phyloP scores from a whole-genome alignment of 2,888 invertebrate species.

The Conchocele bisecta region DNA sequence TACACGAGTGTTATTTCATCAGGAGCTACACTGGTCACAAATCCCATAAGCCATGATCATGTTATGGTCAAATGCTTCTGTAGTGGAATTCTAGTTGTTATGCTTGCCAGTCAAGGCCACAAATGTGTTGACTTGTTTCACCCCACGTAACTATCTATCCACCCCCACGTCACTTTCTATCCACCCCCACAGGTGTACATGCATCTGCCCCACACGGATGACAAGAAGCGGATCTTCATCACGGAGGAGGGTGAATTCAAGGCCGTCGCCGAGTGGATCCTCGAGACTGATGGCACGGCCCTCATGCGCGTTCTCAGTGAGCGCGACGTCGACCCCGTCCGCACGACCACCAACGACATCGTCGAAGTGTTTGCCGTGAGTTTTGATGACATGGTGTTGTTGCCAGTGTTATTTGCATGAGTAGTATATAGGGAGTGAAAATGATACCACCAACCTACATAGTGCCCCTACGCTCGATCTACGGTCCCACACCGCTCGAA shows the following conservation, averaged over 20 bases:
- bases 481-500: no score
- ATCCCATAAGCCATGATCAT: no score
- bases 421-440: no score
- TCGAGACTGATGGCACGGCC: constrained; percentile 99
- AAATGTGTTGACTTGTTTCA: background rate
- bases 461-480: no score
- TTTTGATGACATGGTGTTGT: background rate
- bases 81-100: no score
- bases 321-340: constrained; percentile 97
- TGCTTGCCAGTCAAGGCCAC: no score
- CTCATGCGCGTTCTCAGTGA: constrained; percentile 98
- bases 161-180: background rate
- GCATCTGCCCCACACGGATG: constrained; percentile 99
- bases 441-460: no score
- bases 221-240: constrained; percentile 98
- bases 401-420: no score
- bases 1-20: no score
- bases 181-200: constrained; percentile 92
- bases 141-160: background rate
- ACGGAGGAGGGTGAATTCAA: constrained; percentile 99
- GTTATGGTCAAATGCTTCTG: no score
- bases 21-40: no score
- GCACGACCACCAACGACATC: constrained; percentile 99
- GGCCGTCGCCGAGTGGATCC: constrained; percentile 98
- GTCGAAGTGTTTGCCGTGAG: constrained; percentile 96